phyloP scores from a whole-genome alignment of 1,140 invertebrate species.

The Antheraea mylitta region DNA sequence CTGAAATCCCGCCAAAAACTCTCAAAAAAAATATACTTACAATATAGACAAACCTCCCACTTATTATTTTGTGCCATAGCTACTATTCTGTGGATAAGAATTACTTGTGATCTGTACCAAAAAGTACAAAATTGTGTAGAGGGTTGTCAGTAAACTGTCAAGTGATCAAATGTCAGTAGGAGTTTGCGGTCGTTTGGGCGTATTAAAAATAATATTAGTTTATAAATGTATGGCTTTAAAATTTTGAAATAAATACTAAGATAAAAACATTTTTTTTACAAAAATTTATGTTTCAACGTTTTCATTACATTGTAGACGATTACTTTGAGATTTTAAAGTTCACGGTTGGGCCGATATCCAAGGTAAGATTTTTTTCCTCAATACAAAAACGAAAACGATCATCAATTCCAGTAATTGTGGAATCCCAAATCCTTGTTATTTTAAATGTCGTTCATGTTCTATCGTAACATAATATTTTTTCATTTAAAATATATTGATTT shows the following conservation, averaged over 20 bases:
- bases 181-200: conserved; percentile 7
- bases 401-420: not conserved
- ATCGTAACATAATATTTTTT: too few species aligned
- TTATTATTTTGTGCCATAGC: too few species aligned
- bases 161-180: too few species aligned
- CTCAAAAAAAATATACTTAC: too few species aligned
- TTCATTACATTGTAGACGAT: not conserved
- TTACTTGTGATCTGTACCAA: too few species aligned
- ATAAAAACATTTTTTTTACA: not conserved
- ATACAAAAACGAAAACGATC: not conserved
- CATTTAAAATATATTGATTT: too few species aligned
- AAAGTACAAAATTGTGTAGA: too few species aligned
- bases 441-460: not conserved
- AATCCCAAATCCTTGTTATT: not conserved
- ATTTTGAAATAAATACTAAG: not conserved
- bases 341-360: conserved; percentile 7
- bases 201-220: not conserved
- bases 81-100: too few species aligned
- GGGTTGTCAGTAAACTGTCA: not conserved
- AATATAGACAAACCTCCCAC: too few species aligned
- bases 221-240: not conserved
- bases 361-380: conserved; percentile 8
- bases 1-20: too few species aligned
- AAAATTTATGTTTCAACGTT: not conserved
- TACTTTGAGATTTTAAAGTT: conserved; percentile 7